Conservation (phyloP, 2,797 vertebrate genomes). For the Periophthalmus magnuspinnatus region DNA sequence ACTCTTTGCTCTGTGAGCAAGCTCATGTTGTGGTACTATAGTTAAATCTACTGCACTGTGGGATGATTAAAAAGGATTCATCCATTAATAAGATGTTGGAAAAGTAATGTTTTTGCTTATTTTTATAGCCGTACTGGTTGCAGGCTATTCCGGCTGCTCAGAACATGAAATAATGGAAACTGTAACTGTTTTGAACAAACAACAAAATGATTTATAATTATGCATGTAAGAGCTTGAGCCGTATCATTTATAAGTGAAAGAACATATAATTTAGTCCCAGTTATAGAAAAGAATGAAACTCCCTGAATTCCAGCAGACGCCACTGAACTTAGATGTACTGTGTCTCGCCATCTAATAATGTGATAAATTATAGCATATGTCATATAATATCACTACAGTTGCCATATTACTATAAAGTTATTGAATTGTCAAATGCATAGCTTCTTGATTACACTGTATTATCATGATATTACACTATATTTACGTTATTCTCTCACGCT, state of each 20-base stretch:
- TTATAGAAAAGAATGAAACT: conserved; percentile 6
- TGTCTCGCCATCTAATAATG: background rate
- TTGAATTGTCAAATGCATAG: background rate
- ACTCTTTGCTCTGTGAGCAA: conserved; percentile 16
- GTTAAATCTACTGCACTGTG: conserved; percentile 16
- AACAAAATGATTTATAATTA: conserved; percentile 20
- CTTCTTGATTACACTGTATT: background rate
- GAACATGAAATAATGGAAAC: conserved; percentile 6
- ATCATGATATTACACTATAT: background rate
- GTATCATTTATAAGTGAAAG: conserved; percentile 9
- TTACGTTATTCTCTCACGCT: background rate
- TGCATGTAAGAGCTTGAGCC: conserved; percentile 3
- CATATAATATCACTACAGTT: no score
- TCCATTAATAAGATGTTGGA: background rate
- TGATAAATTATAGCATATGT: background rate
- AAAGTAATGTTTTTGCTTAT: conserved; percentile 6
- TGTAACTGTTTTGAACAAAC: conserved; percentile 17
- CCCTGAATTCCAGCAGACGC: conserved; percentile 6
- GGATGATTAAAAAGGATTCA: background rate
- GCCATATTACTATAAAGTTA: background rate
- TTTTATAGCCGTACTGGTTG: background rate
- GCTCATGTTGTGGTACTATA: conserved; percentile 18
- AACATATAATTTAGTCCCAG: conserved; percentile 11
- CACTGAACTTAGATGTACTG: background rate
- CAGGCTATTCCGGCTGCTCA: conserved; percentile 1